Base-by-base conservation (phyloP, 2,797 vertebrate species). In the Acrossocheilus wenchowensis region DNA sequence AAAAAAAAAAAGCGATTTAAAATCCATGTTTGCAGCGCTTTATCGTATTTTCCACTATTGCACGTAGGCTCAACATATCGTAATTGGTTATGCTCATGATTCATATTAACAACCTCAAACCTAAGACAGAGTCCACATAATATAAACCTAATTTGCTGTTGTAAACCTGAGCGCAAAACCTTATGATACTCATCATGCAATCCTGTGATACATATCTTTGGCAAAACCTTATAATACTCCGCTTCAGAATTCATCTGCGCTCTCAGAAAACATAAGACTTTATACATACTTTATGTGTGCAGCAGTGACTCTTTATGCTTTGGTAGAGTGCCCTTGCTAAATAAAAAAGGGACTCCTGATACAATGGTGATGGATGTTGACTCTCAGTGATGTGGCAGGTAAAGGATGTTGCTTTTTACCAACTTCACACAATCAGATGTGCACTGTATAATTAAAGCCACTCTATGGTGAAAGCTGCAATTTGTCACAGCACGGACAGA, bases 361-460 rank as follows among this genome's bases (percentile, higher is more conserved):
- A 11, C 11, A 26, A 39, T 50, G 14, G 45, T 39, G 43, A 75
- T n/a, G 26, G 21, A 39, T 52, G 8, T 10, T n/a, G 19, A 36
- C 10, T 14, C 23, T 50, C 45, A 50, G 71, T 83, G 54, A 83
- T 75, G 54, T 83, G 54, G 41, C 82, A 75, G 71, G 54, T 64
- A 75, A 64, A 83, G 57, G 41, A 64, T 50, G 19, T 19, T 64
- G 26, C 71, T 64, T 50, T 64, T 84, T 50, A 45, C 2, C 6
- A 57, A 52, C 45, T 78, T 69, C 21, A 84, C 82, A 14, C 19
- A 21, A 14, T 84, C 45, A 19, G 45, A 52, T 52, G 11, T 78
- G 34, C 17, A 6, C 23, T 54, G 6, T 54, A 52, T 78, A 54
- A 77, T 68, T 84, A 41, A 54, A 78, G 23, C 17, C 83, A 68